Evolutionary conservation across 1,140 invertebrate genomes (phyloP), one percentile per base, ranked within the genome.

Genomic region (Melanaphis sacchari): DNA sequence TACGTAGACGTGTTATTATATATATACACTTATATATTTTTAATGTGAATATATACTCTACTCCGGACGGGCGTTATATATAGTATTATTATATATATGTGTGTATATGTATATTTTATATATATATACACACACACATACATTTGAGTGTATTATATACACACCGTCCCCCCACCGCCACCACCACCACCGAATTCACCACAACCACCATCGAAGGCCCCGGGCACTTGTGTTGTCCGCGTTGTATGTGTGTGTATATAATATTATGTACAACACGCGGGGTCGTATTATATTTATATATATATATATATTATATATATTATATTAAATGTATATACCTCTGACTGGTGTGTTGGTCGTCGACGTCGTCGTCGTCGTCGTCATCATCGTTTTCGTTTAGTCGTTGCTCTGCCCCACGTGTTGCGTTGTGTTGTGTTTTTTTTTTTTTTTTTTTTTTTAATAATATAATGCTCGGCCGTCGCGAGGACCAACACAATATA

Each of bases 401-500:
- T 76, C 52, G 38, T n/a, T n/a, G 40, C 54, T 76, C 11, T n/a
- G 89, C 52, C 89, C 38, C 89, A 41, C 21, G 89, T 66, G 89
- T 66, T 66, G 52, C 41, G 89, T 89, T 26, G 3, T 41, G 18
- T 84, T 38, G 40, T 38, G 40, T 22, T 84, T 46, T 88, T 36
- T 89, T 24, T 52, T 38, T 41, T 52, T 38, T 41, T 90, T 89
- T 40, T 90, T 59, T 90, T 38, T 52, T 38, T 52, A n/a, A 54
- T 89, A 88, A 54, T 90, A 90, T 90, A 90, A 90, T 59, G 52
- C 52, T 41, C 89, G 46, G 9, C 46, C 87, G 46, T 88, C n/a
- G 88, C 88, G 24, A 90, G 49, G 89, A 90, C 89, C 89, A 54
- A 90, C 89, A 90, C 89, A 90, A 90, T 90, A 90, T 54, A 54